Evolutionary conservation across 2,113 vertebrate genomes (phyloP), one percentile per base, ranked within the genome.

Genomic region (Lasiurus borealis): DNA sequence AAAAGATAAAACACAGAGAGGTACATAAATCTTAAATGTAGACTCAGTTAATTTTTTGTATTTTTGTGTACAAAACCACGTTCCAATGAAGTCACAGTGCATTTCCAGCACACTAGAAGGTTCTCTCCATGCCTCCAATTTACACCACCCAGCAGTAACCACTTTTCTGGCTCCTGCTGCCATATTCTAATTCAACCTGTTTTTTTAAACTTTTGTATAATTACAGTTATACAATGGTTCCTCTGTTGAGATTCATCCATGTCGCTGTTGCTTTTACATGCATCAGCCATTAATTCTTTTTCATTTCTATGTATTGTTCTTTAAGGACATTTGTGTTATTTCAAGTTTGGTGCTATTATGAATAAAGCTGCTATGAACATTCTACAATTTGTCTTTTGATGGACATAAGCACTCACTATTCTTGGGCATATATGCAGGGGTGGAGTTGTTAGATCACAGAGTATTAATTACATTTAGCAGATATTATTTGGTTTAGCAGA

Each of bases 341-440:
- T 89, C n/a, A 86, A 2, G 19, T 83, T 96, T 73, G 50, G 6
- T 12, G 8, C n/a, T 82, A 27, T 25, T 76, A 16, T 44, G 72
- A 91, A 46, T 66, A 44, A 64, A 88, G n/a, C 31, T 40, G 9
- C 62, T 85, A 23, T 62, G 76, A 62, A 78, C 50, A 71, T 64
- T 80, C 19, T 82, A 19, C 36, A 7, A 50, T 91, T 72, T 93
- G 15, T 62, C 62, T 82, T 76, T 86, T 77, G 40, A 15, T 83
- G 40, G 82, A 44, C 18, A 44, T 52, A 52, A 72, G 31, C 40
- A 52, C 44, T 95, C 84, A 72, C 36, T 95, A 82, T 81, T 89
- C 78, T 85, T 88, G 78, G 27, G n/a, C 50, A 23, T 81, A 75
- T 54, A 48, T 86, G 25, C 34, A 90, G 75, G 40, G 36, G 4